These are phyloP conservation scores for Epinephelus awoara DNA, from an alignment of 2,797 vertebrate genomes.

Conservation along the genomic window DNA sequence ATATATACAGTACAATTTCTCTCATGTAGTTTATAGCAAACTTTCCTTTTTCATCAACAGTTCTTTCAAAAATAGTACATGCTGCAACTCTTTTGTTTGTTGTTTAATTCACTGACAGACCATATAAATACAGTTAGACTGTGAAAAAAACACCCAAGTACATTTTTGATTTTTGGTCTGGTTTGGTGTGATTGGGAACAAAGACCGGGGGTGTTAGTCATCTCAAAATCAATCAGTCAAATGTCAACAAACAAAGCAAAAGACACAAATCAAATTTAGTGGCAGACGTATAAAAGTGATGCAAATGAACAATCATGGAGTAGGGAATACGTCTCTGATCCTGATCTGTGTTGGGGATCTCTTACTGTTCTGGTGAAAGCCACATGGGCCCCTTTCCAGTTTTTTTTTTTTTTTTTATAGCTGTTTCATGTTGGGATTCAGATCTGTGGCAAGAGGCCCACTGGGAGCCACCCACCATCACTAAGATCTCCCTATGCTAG, in stretches of 20 bases:
- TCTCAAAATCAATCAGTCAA: slow-evolving; percentile 76
- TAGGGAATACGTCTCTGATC: slow-evolving; percentile 47
- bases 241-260: slow-evolving; percentile 80
- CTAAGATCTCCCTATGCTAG: slow-evolving; percentile 65
- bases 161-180: slow-evolving; percentile 21
- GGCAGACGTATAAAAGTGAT: slow-evolving; percentile 68
- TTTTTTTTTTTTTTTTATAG: slow-evolving; percentile 30
- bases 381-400: slow-evolving; percentile 36
- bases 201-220: slow-evolving; percentile 54
- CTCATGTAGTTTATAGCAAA: background rate
- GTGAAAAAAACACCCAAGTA: background rate
- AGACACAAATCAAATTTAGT: slow-evolving; percentile 70
- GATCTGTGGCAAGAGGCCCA: slow-evolving; percentile 63
- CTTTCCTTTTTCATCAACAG: background rate
- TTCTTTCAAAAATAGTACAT: background rate
- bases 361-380: slow-evolving; percentile 25
- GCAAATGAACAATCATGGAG: slow-evolving; percentile 60
- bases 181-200: slow-evolving; percentile 49
- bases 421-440: slow-evolving; percentile 64
- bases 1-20: no score
- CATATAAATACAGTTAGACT: slow-evolving; percentile 4
- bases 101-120: background rate
- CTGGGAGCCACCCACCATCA: slow-evolving; percentile 68
- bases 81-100: background rate
- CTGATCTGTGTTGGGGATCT: slow-evolving; percentile 23